A percentile compares a stretch with the other conserved stretches of the same genome.
These are phyloP conservation scores for Pristionchus exspectatus DNA, from an alignment of 2,888 invertebrate species.

Conservation along the genomic window DNA sequence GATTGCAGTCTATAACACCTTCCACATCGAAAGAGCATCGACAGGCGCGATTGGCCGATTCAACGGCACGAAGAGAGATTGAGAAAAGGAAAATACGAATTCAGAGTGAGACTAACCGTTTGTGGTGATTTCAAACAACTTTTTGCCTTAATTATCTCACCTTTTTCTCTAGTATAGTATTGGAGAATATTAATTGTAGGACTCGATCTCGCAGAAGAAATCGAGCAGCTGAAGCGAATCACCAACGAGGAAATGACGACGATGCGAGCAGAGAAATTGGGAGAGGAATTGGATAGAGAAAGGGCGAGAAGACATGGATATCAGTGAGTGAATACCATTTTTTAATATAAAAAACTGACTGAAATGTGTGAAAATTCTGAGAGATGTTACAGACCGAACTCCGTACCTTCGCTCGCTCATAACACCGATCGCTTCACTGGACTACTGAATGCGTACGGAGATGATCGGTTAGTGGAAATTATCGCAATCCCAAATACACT, in stretches of 20 bases:
- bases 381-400: conserved; percentile 65
- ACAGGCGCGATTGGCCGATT: not conserved
- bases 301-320: conserved; percentile 70
- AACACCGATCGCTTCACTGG: conserved; percentile 74
- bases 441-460: conserved; percentile 67
- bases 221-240: conserved; percentile 64
- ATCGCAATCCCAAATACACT: not conserved
- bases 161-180: no score
- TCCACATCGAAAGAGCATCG: conserved; percentile 29
- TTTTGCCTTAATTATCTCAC: not conserved
- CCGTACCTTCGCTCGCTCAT: conserved; percentile 70
- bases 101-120: conserved; percentile 48
- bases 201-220: conserved; percentile 59
- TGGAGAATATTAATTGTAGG: not conserved
- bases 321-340: conserved; percentile 61
- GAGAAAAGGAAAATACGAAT: conserved; percentile 24
- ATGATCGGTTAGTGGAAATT: not conserved
- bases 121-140: conserved; percentile 21
- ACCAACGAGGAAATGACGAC: conserved; percentile 68
- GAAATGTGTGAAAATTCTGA: no score
- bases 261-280: conserved; percentile 69
- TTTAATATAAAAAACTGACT: no score
- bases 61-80: conserved; percentile 7
- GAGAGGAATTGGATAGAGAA: conserved; percentile 70
- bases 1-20: conserved; percentile 9